Conservation (phyloP, 2,797 vertebrate genomes). For the Sebastes goodei region DNA sequence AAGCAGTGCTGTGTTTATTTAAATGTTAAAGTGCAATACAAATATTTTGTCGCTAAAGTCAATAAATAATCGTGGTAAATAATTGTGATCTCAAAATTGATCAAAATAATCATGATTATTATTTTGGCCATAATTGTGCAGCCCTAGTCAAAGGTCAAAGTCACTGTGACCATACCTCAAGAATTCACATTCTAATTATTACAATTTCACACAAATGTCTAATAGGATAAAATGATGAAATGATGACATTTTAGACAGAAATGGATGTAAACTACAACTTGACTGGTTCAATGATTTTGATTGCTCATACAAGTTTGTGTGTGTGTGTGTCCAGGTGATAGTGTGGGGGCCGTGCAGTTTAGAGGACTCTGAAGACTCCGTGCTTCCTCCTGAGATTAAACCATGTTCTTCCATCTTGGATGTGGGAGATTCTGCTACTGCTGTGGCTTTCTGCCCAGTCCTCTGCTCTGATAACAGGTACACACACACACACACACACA, state of each 20-base stretch:
- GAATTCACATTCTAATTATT: no score
- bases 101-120: no score
- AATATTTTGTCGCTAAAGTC: no score
- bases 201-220: no score
- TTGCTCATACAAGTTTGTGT: not conserved
- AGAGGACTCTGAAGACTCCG: slow-evolving; percentile 49
- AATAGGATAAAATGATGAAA: no score
- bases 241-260: accelerated
- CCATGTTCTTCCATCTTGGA: slow-evolving; percentile 91
- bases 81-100: no score
- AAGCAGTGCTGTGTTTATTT: no score
- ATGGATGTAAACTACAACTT: no score
- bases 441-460: slow-evolving; percentile 85
- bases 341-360: slow-evolving; percentile 88
- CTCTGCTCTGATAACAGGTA: slow-evolving; percentile 85
- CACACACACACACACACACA: not conserved
- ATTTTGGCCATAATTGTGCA: no score
- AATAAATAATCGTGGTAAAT: no score
- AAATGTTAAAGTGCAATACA: not conserved
- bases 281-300: not conserved
- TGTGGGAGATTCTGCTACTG: slow-evolving; percentile 90
- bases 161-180: no score
- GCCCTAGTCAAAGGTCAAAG: no score
- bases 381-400: slow-evolving; percentile 60
- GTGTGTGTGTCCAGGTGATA: slow-evolving; percentile 83